Evolutionary conservation across 1,140 invertebrate genomes (phyloP), one percentile per base, ranked within the genome.

Genomic region (Teleogryllus occipitalis): DNA sequence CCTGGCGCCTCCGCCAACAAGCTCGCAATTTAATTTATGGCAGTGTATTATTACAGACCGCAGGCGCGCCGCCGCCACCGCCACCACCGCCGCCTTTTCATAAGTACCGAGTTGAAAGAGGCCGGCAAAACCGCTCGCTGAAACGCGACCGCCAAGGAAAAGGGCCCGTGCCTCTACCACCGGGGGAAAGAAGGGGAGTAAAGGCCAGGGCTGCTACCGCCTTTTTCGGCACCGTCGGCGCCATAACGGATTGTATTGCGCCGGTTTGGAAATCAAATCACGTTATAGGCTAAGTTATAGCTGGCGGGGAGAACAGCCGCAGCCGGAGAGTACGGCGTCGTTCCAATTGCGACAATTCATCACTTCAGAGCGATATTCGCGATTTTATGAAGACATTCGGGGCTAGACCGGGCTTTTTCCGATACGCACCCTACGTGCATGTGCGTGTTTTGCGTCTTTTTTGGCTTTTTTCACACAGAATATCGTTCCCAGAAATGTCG

Each of bases 1-100:
- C 27, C 27, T 39, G 27, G 27, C 27, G 54, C 54, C 10, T 10
- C 54, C 10, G 54, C 54, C 54, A 65, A 65, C 54, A 65, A 65
- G 54, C 54, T 65, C 54, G 54, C 54, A 65, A 65, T 65, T 65
- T 65, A 65, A 65, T 65, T 65, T 65, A 65, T 65, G 54, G 54
- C 54, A 65, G 54, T 65, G 54, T 65, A 65, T 65, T 65, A 65
- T 65, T 65, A 65, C 54, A 65, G 54, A 65, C 54, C 54, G 18
- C 54, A 65, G 54, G 54, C 54, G 54, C 54, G 54, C 54, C 10
- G 54, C 54, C 54, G 3, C 18, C 54, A 7, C 10, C 10, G 54
- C 18, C 54, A 14, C 18, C 54, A 10, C 54, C 54, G 7, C 54
- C 54, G 54, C 54, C 54, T 65, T 65, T 18, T 65, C 18, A 14